Evolutionary conservation across 2,888 invertebrate species (phyloP).

Genomic region (Acanthosepion pharaonis): DNA sequence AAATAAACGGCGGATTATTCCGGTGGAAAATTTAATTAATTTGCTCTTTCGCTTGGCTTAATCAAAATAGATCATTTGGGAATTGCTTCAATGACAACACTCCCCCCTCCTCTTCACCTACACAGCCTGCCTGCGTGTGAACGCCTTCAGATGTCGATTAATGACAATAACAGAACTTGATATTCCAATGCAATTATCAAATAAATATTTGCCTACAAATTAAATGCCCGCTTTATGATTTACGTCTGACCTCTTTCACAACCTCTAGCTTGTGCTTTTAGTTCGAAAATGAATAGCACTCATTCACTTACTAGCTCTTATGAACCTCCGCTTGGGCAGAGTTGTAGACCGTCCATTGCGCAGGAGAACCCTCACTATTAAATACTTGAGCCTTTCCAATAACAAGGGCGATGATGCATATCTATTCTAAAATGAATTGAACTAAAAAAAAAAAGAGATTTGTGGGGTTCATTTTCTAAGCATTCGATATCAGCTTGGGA

Average conservation of each 20-base stretch:
- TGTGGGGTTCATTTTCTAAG: too few species aligned
- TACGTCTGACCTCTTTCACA: background rate
- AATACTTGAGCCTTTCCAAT: too few species aligned
- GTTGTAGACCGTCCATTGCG: background rate
- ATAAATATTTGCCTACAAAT: background rate
- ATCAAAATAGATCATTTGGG: constrained; percentile 4
- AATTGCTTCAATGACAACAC: background rate
- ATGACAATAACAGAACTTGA: background rate
- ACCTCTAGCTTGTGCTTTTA: background rate
- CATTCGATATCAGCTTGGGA: too few species aligned
- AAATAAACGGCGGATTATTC: constrained; percentile 20
- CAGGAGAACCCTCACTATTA: background rate
- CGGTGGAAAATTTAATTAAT: constrained; percentile 33
- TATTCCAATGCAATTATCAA: constrained; percentile 20
- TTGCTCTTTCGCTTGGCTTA: background rate
- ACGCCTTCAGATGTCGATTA: background rate
- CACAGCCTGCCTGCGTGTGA: background rate
- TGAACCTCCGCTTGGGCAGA: background rate
- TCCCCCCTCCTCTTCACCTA: background rate
- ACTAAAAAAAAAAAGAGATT: too few species aligned
- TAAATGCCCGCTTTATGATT: background rate
- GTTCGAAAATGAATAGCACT: background rate
- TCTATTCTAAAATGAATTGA: too few species aligned
- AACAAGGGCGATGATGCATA: too few species aligned
- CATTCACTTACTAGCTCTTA: background rate